Evolutionary conservation across 2,888 invertebrate species (phyloP), one percentile per base, ranked within the genome.

Genomic region (Ceriagrion tenellum): DNA sequence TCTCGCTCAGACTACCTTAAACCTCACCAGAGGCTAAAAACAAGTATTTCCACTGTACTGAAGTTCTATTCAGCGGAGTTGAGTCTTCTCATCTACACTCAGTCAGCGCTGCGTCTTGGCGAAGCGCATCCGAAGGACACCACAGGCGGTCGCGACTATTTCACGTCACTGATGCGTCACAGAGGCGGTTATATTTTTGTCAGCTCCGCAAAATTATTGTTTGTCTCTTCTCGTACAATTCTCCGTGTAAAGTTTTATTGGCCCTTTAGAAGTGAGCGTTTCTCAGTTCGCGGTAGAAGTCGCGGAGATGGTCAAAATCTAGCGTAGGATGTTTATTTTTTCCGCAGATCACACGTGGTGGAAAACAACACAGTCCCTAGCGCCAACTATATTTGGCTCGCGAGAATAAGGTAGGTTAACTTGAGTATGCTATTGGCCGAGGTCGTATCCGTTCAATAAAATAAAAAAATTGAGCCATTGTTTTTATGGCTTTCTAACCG

Each of bases 401-500:
- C 81, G 6, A 16, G 81, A 35, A 81, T 81, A 81, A 35, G 2
- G 81, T 16, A 35, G 35, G 35, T 26, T 59, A 59, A 26, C 30
- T 35, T n/a, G 12, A 35, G 35, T 81, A 6, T 35, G 12, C 35
- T 35, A 35, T 30, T 10, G 81, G 30, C 12, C 13, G 81, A 35
- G 81, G 35, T 81, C 81, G 35, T 35, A 81, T 35, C 16, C 35
- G 81, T 35, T 3, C 18, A 35, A 81, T 6, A 81, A 35, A 26
- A 81, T 18, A 30, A 35, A 81, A 35, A n/a, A 26, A 69, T 69
- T 23, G 26, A 81, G 81, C 35, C 16, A 18, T 81, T 35, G 35
- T 16, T 81, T 81, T 81, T 81, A 81, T 81, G 81, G 81, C 35
- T 81, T 81, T 81, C 35, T 35, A 81, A 81, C 81, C 81, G 35